Base-by-base conservation (phyloP, 2,113 vertebrate species). In the Anoura caudifer region DNA sequence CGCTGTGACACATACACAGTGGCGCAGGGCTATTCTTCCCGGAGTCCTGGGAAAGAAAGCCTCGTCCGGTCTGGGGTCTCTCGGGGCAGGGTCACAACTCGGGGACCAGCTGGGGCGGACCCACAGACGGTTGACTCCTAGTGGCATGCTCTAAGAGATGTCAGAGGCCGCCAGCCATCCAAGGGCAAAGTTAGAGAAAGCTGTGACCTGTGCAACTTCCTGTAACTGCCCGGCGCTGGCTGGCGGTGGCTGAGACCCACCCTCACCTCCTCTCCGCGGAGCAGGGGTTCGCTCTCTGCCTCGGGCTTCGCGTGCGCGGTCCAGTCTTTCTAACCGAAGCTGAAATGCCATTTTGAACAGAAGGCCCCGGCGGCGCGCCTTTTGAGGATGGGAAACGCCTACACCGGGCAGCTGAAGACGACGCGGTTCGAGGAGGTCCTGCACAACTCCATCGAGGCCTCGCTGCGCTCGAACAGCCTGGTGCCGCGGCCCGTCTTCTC, bases 371-470 rank as follows among this genome's bases (percentile, higher is more conserved):
- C 7, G 2, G 13, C 5, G 14, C 41, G 61, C 54, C 61, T 94
- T 76, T 33, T 91, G 97, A 98, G 98, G 98, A 99, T 99, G 99
- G 99, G 99, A 94, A 99, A 99, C 98, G 99, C 99, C 2, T 99
- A 99, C 0, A 99, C 99, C 1, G 99, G 99, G 43, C 99, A 99
- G 98, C 99, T 99, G 96, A 99, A 99, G 98, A 99, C 99, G 63
- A 99, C 99, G 0, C 99, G 99, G 33, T 99, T 99, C 72, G 99
- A 99, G 97, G 99, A 99, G 98, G 99, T 99, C 7, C 98, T 99
- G 72, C 99, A 99, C 98, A 99, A 98, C 98, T 99, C 99, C 96
- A 99, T 99, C 2, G 99, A 99, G 98, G 99, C 99, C 1, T 99
- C 99, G 10, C 98, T 99, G 87, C 99, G 99, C 63, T 99, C 99